Evolutionary conservation across 2,797 vertebrate genomes (phyloP).

Genomic region (Catostomus latipinnis): DNA sequence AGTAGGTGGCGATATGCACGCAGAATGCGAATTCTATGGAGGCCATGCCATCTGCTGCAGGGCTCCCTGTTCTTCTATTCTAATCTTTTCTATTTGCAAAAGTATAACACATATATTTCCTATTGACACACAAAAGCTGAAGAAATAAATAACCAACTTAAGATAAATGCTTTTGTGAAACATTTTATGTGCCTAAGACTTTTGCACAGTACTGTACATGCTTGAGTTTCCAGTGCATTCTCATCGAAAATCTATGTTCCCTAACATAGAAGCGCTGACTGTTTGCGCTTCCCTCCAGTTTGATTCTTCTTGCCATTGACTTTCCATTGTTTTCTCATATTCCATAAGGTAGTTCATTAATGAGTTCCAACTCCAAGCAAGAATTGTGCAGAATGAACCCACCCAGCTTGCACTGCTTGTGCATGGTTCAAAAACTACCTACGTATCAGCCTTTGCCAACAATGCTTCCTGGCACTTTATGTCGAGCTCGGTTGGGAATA

Average conservation of each 20-base stretch:
- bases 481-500: conserved; percentile 72
- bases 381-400: conserved; percentile 57
- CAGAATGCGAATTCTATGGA: no score
- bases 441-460: conserved; percentile 67
- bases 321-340: conserved; percentile 80
- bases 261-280: conserved; percentile 72
- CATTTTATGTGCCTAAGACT: no score
- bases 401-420: conserved; percentile 75
- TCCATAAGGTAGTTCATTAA: conserved; percentile 70
- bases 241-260: conserved; percentile 70
- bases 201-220: conserved; percentile 50
- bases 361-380: conserved; percentile 78
- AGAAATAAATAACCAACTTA: no score
- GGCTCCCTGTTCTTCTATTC: no score
- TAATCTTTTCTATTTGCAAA: no score
- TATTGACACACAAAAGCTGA: no score
- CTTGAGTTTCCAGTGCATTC: conserved; percentile 71
- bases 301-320: conserved; percentile 64
- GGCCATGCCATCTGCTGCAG: no score
- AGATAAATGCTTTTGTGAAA: no score
- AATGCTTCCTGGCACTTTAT: conserved; percentile 78
- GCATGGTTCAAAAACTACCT: conserved; percentile 68
- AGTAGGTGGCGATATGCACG: no score
- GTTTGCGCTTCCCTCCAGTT: conserved; percentile 73
- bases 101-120: no score